These are phyloP conservation scores for Drosophila cognata DNA, from an alignment of 2,888 invertebrate genomes.

Conservation along the genomic window DNA sequence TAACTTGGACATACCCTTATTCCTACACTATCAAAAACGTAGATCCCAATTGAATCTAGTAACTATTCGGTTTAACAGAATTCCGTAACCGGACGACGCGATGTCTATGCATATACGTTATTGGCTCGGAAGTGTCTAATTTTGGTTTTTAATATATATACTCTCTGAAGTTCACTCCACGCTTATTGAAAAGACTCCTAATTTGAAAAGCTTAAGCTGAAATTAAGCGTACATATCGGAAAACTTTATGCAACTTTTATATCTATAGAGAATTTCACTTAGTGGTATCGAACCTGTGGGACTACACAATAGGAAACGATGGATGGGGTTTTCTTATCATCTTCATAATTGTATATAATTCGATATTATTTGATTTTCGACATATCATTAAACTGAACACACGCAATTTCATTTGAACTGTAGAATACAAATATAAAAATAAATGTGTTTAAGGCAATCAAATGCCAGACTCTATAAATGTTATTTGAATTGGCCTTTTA, in stretches of 20 bases:
- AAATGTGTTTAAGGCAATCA: slow-evolving; percentile 1
- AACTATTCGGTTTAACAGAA: background rate
- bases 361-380: slow-evolving; percentile 5
- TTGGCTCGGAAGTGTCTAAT: background rate
- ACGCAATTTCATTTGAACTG: background rate
- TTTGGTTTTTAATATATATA: background rate
- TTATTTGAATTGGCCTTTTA: slow-evolving; percentile 16
- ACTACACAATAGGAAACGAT: background rate
- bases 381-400: slow-evolving; percentile 1
- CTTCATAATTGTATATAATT: slow-evolving; percentile 10
- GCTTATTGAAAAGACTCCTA: background rate
- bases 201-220: background rate
- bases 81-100: background rate
- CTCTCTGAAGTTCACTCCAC: background rate
- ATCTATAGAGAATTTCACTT: background rate
- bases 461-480: background rate
- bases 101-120: background rate
- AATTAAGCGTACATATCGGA: background rate
- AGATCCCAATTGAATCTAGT: background rate
- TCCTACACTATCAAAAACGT: background rate
- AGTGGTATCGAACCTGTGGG: background rate
- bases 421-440: no score
- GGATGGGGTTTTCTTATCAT: background rate
- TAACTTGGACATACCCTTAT: background rate
- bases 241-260: no score